Base-by-base conservation (phyloP, 2,797 vertebrate genomes). In the Sylvia borin region DNA sequence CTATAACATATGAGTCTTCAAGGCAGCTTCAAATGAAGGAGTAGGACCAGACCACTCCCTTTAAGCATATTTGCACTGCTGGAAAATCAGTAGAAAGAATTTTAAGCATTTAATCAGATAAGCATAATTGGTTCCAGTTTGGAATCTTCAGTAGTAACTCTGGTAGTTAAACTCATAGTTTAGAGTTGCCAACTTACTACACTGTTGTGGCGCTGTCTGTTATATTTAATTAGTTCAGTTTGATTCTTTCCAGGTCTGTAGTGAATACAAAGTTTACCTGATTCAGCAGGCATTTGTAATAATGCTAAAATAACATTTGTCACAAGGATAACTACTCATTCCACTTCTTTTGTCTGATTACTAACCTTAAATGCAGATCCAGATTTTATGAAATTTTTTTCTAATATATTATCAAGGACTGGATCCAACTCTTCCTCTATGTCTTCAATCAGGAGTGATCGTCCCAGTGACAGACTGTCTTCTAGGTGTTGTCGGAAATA, bases 371-470 rank as follows among this genome's bases (percentile, higher is more conserved):
- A 98, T 77, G 95, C 71, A 36, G 96, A 94, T 92, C 98, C 98
- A 65, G 97, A 97, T 76, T 98, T 98, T 38, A 98, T 97, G 82
- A 98, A 98, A 95, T 98, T 98, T 95, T 98, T 98, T 91, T 98
- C 98, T 78, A 98, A 93, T 71, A 98, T 42, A 50, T 98, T 98
- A 93, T 98, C 98, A 95, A 98, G 93, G 21, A 97, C 97, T 48
- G 98, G 98, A 93, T 98, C 98, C 94, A 98, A 54, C 61, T 98
- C 98, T 94, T 98, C 98, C 26, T 94, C 95, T 90, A 98, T 96
- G 88, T 98, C 98, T 93, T 98, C 98, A 42, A 98, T 98, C 78
- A 98, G n/a, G 18, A 98, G 96, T 7, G 98, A 97, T 72, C 97
- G 96, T 72, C 98, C 98, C 83, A 98, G 84, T 61, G 98, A 98